Evolutionary conservation across 53 echinoderm and acorn worm species (phyloP).

Genomic region (Holothuria leucospilota): DNA sequence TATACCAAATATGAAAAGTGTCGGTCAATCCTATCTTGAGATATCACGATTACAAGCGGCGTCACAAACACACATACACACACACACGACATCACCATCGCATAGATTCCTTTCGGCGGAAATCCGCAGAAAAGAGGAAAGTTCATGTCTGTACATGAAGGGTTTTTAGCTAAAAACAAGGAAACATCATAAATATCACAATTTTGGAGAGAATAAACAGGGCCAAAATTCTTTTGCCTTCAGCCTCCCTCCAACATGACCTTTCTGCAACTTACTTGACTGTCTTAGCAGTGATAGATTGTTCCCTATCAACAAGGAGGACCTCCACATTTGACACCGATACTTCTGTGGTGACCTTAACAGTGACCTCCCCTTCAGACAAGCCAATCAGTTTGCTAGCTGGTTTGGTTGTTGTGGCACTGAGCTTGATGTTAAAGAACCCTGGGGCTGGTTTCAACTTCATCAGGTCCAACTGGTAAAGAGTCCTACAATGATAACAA

Average conservation of each 20-base stretch:
- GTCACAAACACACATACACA: no score
- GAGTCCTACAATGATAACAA: conserved; percentile 58
- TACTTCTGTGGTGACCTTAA: conserved; percentile 93
- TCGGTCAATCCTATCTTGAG: no score
- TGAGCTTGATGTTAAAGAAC: conserved; percentile 75
- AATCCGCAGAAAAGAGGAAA: no score
- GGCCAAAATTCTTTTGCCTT: no score
- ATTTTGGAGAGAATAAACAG: no score
- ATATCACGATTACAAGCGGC: no score
- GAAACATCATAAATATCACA: no score
- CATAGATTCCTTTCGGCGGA: no score
- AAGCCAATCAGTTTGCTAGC: conserved; percentile 79
- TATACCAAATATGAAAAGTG: no score
- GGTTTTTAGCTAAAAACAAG: no score
- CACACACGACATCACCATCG: no score
- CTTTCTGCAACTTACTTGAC: conserved; percentile 64
- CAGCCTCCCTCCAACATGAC: neutral
- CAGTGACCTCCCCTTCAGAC: conserved; percentile 70
- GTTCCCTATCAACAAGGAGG: conserved; percentile 85
- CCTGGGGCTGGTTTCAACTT: conserved; percentile 87
- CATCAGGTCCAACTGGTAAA: conserved; percentile 84
- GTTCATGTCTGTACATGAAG: no score
- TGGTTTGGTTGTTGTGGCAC: conserved; percentile 64
- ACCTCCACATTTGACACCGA: conserved; percentile 81
- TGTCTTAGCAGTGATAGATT: conserved; percentile 92